Base-by-base conservation (phyloP, 2,888 invertebrate genomes). In the Ptychoptera albimana region DNA sequence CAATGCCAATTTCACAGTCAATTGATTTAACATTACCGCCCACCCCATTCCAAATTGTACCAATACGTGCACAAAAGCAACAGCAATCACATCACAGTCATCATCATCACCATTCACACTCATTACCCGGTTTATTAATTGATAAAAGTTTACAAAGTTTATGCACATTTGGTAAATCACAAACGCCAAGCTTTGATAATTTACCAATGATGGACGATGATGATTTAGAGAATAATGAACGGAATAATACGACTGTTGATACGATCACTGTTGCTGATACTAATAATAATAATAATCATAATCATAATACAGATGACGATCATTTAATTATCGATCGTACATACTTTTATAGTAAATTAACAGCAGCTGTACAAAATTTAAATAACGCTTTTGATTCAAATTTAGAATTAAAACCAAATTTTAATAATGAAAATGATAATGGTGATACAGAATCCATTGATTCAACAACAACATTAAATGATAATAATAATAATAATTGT, bases 91-190 rank as follows among this genome's bases (percentile, higher is more conserved):
- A 48, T 55, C 60, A 35, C 60, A 59, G 59, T 58, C 61, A 58
- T 58, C 57, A 59, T 61, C 48, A 53, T 61, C 52, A 61, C 66
- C 56, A 39, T 23, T 42, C 9, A 42, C 4, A 42, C 12, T 64
- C 63, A 42, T 60, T 64, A 61, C 64, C 64, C 47, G 63, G 64
- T 35, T 45, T 61, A 13, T 42, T 37, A 11, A 13, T 8, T n/a
- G n/a, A 8, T 36, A 36, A 13, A n/a, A 34, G 34, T 34, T 23
- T 23, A 23, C 23, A 23, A 23, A 23, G 23, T 23, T 23, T 23
- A 23, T 23, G 23, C 7, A 23, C 23, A 23, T 23, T 23, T 23
- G 23, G 23, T 23, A 23, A 23, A 23, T 23, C 23, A 23, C 23
- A 23, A 23, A 23, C 23, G 23, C 23, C 23, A 3, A 23, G 23